Evolutionary conservation across 2,888 invertebrate genomes (phyloP), one percentile per base, ranked within the genome.

Genomic region (Pristionchus maxplancki): DNA sequence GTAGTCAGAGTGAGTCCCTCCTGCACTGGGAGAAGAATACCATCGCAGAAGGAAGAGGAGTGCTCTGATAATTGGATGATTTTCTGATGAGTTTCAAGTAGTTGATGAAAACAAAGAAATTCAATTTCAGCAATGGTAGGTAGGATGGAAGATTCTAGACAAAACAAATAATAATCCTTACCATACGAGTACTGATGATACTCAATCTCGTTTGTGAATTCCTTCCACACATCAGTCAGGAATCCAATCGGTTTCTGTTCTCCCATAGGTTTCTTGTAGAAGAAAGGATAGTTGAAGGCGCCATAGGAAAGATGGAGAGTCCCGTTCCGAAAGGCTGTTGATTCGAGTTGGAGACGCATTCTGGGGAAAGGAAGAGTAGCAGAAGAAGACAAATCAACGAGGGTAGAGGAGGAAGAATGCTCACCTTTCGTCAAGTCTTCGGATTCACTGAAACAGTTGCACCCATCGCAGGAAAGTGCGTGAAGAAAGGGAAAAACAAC

Each of bases 271-370:
- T 13, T 15, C 11, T 20, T 50, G 44, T n/a, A 83, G 53, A 83
- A 53, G 53, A n/a, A 83, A 8, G 82, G 82, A 53, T 83, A 83
- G 53, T 83, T 83, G 82, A 83, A 83, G 53, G 82, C 28, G n/a
- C 82, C 82, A 34, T 83, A 83, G 20, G 53, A 50, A 8, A 83
- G 53, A 83, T 83, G 50, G 24, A 83, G 82, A 13, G 82, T 53
- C 9, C 78, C 78, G 44, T 78, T 78, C 24, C 78, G 24, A 8
- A 78, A n/a, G 37, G 78, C 78, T 0, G 78, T 48, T 6, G 78
- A 48, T 0, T 78, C 44, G n/a, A 78, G 78, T 28, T 48, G 44
- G 15, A 24, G n/a, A 15, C 44, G 40, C 78, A 78, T 78, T 44
- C 44, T 78, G 78, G 28, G 13, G 44, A 78, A 74, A 34, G 0